These are phyloP conservation scores for Ahaetulla prasina DNA, from an alignment of 2,113 vertebrate genomes.

Conservation along the genomic window DNA sequence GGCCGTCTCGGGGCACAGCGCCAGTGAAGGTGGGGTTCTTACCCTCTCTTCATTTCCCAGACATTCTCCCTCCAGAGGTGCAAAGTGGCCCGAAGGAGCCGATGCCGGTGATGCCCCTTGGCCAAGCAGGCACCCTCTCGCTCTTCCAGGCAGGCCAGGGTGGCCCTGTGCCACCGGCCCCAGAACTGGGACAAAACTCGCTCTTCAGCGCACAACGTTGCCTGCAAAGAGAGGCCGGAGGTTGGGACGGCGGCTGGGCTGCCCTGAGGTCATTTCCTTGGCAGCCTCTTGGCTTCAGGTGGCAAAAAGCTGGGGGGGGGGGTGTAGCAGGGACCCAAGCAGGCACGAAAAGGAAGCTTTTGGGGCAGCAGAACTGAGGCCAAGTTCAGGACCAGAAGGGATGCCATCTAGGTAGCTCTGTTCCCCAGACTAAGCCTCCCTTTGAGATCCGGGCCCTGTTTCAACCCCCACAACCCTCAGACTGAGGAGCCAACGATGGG, in stretches of 20 bases:
- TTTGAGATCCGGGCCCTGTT: not conserved
- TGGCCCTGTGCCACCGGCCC: slow-evolving; percentile 68
- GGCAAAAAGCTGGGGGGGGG: not conserved
- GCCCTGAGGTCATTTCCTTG: not conserved
- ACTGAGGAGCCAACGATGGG: not conserved
- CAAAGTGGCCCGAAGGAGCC: slow-evolving; percentile 52
- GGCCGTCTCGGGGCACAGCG: not conserved
- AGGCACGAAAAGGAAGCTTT: not conserved
- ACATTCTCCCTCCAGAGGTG: slow-evolving; percentile 60
- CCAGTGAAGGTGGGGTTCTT: slow-evolving; percentile 22
- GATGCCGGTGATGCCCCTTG: slow-evolving; percentile 31
- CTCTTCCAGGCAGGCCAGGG: slow-evolving; percentile 20
- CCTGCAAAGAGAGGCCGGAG: slow-evolving; percentile 61
- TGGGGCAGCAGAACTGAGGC: not conserved
- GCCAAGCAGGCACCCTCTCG: slow-evolving; percentile 42
- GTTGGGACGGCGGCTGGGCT: not conserved
- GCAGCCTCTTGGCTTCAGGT: not conserved
- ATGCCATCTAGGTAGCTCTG: not conserved
- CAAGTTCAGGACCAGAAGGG: not conserved
- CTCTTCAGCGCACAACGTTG: slow-evolving; percentile 73
- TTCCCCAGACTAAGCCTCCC: not conserved
- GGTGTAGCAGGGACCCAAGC: not conserved
- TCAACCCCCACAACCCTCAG: not conserved
- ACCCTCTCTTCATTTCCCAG: slow-evolving; percentile 56
- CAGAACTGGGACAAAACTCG: slow-evolving; percentile 64